Conservation (phyloP, 1,140 invertebrate genomes). For the Drosophila punjabiensis region DNA sequence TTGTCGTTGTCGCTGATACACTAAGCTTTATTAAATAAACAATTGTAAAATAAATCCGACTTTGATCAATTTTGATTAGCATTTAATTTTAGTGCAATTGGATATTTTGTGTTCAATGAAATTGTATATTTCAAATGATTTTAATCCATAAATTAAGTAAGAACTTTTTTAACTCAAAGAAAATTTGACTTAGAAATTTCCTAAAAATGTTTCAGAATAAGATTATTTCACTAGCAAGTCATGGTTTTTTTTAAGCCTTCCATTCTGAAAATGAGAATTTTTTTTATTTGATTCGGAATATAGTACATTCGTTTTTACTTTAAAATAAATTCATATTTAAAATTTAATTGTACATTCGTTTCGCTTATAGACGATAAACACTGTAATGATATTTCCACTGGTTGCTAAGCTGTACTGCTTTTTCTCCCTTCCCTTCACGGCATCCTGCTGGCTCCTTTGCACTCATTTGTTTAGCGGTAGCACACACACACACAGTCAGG, state of each 20-base stretch:
- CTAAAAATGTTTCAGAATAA: too few species aligned
- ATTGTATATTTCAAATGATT: too few species aligned
- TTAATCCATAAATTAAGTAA: too few species aligned
- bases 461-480: slow-evolving; percentile 33
- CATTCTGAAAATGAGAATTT: background rate
- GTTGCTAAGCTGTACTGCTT: slow-evolving; percentile 45
- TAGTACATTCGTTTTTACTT: too few species aligned
- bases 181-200: too few species aligned
- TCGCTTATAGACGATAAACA: background rate
- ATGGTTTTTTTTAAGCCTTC: too few species aligned
- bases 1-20: slow-evolving; percentile 6
- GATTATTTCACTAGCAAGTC: too few species aligned
- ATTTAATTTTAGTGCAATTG: background rate
- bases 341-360: background rate
- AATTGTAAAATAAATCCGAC: slow-evolving; percentile 15
- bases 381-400: slow-evolving; percentile 31
- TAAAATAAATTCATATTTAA: background rate
- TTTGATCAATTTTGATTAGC: background rate
- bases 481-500: slow-evolving; percentile 33
- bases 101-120: too few species aligned
- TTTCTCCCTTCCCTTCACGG: background rate
- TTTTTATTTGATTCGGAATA: background rate
- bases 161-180: too few species aligned
- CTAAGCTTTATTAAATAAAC: slow-evolving; percentile 14
- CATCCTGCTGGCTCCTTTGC: slow-evolving; percentile 36